Percentiles rank a stretch among this genome's conserved stretches.
These are phyloP conservation scores for Aurelia sp. DNA, from an alignment of 30 jellyfish, hydroid and myxozoan species.

Conservation along the genomic window DNA sequence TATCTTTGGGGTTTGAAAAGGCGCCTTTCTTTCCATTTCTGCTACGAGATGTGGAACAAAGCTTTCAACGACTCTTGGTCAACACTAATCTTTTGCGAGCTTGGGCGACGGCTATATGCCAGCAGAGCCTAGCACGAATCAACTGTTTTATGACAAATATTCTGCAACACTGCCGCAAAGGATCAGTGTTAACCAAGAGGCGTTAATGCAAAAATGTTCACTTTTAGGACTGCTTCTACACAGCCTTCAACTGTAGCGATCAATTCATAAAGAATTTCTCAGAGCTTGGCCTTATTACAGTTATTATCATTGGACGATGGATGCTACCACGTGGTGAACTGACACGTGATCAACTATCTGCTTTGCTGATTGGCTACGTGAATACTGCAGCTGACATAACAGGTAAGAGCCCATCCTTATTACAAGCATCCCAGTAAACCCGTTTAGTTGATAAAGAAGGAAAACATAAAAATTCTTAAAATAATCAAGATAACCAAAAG, in stretches of 20 bases:
- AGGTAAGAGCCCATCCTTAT: slow-evolving; percentile 16
- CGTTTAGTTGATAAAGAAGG: no score
- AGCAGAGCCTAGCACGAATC: no score
- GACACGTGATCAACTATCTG: slow-evolving; percentile 92
- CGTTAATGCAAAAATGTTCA: background rate
- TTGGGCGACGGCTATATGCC: no score
- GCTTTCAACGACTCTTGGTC: no score
- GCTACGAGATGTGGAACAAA: no score
- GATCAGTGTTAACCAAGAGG: background rate
- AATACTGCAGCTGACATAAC: slow-evolving; percentile 84
- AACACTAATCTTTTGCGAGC: no score
- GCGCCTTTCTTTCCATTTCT: no score
- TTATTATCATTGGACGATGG: slow-evolving; percentile 83
- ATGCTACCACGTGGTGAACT: slow-evolving; percentile 87
- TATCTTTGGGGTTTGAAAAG: no score
- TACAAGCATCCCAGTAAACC: no score
- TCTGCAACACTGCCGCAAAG: background rate
- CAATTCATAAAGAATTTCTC: slow-evolving; percentile 61
- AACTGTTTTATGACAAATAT: no score
- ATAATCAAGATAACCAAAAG: no score
- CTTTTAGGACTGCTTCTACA: slow-evolving; percentile 32
- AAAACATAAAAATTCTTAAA: no score
- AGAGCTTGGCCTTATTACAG: slow-evolving; percentile 74
- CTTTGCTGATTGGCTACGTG: slow-evolving; percentile 78
- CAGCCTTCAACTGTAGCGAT: slow-evolving; percentile 33